A percentile compares a stretch with the other conserved stretches of the same genome.
phyloP scores from a whole-genome alignment of 2,113 vertebrate genomes.

The Percopsis transmontana region DNA sequence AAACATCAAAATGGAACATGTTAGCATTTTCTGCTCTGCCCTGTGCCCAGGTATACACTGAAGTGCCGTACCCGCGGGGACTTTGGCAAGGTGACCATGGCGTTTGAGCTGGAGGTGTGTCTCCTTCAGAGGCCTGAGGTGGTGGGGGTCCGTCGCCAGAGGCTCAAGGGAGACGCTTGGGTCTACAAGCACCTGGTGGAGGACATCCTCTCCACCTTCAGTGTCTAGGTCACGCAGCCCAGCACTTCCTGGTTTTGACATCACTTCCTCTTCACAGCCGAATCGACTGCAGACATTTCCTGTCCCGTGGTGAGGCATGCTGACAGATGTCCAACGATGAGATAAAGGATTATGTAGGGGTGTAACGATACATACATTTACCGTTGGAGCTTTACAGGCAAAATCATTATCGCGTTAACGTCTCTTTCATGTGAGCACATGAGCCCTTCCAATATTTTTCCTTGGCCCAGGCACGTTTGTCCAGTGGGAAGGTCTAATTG shows the following conservation, averaged over 20 bases:
- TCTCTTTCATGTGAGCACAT: no score
- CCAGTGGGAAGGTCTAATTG: no score
- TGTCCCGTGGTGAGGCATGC: background rate
- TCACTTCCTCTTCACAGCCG: background rate
- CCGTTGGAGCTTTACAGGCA: no score
- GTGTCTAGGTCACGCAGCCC: constrained; percentile 59
- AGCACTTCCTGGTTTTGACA: background rate
- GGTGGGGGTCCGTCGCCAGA: constrained; percentile 85
- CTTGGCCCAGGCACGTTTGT: no score
- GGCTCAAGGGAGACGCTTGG: constrained; percentile 95
- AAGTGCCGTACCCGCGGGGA: constrained; percentile 89
- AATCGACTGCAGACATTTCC: background rate
- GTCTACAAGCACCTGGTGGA: constrained; percentile 95
- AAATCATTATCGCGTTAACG: no score
- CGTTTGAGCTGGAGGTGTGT: constrained; percentile 95
- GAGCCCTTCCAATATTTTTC: no score
- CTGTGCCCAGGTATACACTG: constrained; percentile 83
- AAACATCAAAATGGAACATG: no score
- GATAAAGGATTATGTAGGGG: background rate
- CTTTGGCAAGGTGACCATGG: constrained; percentile 90
- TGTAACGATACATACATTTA: background rate
- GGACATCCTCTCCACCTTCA: constrained; percentile 86
- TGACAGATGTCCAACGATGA: background rate
- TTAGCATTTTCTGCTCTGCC: background rate
- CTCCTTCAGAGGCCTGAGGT: constrained; percentile 82